phyloP scores from a whole-genome alignment of 2,797 vertebrate species.

The Artibeus lituratus region DNA sequence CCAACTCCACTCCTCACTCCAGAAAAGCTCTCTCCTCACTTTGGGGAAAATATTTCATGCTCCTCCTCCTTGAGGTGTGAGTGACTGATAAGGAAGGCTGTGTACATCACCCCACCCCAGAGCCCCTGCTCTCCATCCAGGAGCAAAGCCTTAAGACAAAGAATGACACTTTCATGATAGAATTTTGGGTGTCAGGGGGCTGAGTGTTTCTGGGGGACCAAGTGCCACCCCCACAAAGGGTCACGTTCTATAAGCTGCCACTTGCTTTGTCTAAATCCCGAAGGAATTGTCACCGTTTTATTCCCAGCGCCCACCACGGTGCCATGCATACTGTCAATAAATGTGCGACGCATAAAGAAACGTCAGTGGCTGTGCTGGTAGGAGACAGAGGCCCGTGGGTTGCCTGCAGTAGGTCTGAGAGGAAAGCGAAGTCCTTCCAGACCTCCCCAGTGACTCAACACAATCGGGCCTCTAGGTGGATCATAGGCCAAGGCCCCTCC shows the following conservation, averaged over 20 bases:
- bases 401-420: neutral
- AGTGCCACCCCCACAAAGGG: neutral
- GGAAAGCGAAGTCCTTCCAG: neutral
- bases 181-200: neutral
- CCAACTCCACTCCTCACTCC: neutral
- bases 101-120: neutral
- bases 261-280: neutral
- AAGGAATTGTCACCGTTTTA: neutral
- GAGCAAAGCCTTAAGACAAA: neutral
- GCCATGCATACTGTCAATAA: neutral
- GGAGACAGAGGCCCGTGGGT: neutral
- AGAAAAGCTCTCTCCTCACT: neutral
- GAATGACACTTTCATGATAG: neutral
- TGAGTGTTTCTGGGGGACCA: neutral
- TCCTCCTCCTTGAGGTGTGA: neutral
- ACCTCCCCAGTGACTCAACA: slow-evolving; percentile 25
- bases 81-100: neutral
- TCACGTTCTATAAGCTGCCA: neutral
- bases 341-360: accelerated
- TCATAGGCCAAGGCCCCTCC: neutral
- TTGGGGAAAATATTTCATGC: neutral
- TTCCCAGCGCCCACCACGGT: neutral
- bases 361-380: neutral
- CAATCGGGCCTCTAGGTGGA: neutral
- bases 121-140: neutral